These are phyloP conservation scores for Chymomyza caudatula DNA, from an alignment of 2,888 invertebrate genomes.

Conservation along the genomic window DNA sequence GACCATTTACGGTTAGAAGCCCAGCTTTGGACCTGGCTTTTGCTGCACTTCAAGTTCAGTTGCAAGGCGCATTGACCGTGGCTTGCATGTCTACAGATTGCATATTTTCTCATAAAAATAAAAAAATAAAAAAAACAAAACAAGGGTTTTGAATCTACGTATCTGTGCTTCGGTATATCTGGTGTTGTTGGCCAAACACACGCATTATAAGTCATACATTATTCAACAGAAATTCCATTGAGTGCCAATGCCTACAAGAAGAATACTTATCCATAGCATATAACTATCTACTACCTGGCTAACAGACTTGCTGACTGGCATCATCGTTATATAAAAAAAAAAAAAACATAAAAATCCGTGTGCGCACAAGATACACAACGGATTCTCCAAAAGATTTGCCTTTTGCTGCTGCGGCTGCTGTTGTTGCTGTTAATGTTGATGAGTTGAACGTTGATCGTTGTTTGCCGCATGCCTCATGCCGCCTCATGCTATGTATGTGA, in stretches of 20 bases:
- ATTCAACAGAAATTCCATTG: conserved; percentile 58
- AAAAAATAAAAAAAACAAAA: not conserved
- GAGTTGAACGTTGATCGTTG: not conserved
- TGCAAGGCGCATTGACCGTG: conserved; percentile 38
- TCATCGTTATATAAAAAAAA: not conserved
- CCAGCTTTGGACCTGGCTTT: conserved; percentile 12
- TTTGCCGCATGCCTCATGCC: conserved; percentile 33
- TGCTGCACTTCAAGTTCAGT: conserved; percentile 51
- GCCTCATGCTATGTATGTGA: not conserved
- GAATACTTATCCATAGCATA: not conserved
- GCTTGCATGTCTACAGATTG: conserved; percentile 1
- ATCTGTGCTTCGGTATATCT: conserved; percentile 5
- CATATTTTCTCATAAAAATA: not conserved
- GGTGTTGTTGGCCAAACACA: conserved; percentile 13
- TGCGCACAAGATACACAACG: not conserved
- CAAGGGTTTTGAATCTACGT: not conserved
- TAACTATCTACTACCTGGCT: not conserved
- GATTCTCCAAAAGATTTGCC: not conserved
- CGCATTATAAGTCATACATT: conserved; percentile 41
- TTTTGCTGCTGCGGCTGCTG: conserved; percentile 25
- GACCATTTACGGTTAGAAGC: conserved; percentile 42
- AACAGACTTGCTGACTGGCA: not conserved
- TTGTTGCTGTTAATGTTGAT: conserved; percentile 5
- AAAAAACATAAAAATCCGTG: not conserved
- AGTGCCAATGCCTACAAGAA: conserved; percentile 43